Percentiles rank a stretch among this genome's conserved stretches.
Conservation (phyloP, 2,113 vertebrate species). For the Thalassarche chlororhynchos region DNA sequence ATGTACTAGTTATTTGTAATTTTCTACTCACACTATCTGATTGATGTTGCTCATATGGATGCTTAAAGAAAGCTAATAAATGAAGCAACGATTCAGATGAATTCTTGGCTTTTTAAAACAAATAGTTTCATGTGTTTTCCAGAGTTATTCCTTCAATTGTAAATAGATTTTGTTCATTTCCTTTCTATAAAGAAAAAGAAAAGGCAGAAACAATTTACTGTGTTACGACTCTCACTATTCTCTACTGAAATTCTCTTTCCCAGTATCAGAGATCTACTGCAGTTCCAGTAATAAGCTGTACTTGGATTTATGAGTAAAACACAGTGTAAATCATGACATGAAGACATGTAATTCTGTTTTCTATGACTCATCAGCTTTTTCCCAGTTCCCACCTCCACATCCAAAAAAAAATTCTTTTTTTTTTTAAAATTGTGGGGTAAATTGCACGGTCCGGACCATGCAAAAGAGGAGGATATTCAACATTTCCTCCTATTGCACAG, state of each 20-base stretch:
- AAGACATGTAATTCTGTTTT: slow-evolving; percentile 31
- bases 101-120: background rate
- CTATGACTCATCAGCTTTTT: slow-evolving; percentile 24
- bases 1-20: background rate
- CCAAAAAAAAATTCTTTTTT: background rate
- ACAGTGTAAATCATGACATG: background rate
- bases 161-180: background rate
- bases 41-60: background rate
- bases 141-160: background rate
- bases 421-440: background rate
- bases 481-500: background rate
- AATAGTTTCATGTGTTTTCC: background rate
- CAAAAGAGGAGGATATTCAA: background rate
- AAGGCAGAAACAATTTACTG: background rate
- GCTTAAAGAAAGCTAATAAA: background rate
- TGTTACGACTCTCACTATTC: background rate
- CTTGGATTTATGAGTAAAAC: slow-evolving; percentile 34
- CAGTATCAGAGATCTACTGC: background rate
- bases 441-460: background rate
- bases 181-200: background rate
- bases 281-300: background rate
- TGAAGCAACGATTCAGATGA: background rate
- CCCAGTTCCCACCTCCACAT: background rate
- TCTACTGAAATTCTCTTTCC: background rate
- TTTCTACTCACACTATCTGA: background rate